Evolutionary conservation across 2,888 invertebrate species (phyloP), one percentile per base, ranked within the genome.

Genomic region (Parasteatoda lunata): DNA sequence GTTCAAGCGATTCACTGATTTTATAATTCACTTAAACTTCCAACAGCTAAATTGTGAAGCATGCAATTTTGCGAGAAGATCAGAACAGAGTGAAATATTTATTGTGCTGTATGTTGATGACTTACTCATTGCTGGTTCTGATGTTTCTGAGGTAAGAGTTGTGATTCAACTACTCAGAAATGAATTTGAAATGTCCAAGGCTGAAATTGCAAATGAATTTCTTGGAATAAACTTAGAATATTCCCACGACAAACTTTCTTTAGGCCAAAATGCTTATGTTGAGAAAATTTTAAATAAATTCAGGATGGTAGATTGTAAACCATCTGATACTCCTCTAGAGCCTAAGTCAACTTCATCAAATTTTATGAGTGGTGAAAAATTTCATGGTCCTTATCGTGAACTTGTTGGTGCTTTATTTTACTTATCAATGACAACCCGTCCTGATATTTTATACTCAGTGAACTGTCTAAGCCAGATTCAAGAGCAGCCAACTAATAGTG

Each of bases 401-500:
- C 48, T 76, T 54, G 51, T 73, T 30, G 51, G 65, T 30, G 65
- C 71, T 13, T 52, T 80, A 65, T 52, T 72, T 5, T 79, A 79
- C 59, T 69, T 79, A 70, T 51, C 70, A 13, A 71, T 64, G 65
- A 80, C 80, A 51, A 49, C 80, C 47, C 30, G 72, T 0, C 73
- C 80, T 51, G 66, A 65, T 47, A 73, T 72, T 66, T 47, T 79
- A 7, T 79, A 47, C 47, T 79, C 73, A n/a, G 80, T 73, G 6
- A 81, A 81, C 66, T 66, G 73, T 73, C 71, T 11, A 6, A 80
- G 80, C 47, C 81, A 81, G 45, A 9, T 81, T 30, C 73, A 81
- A 73, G 73, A 81, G 68, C 65, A 81, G 7, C 65, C 81, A 0
- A 73, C 81, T 51, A 45, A 73, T 13, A 48, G 45, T 52, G 73